Evolutionary conservation across 2,888 invertebrate genomes (phyloP).

Genomic region (Synanthedon vespiformis): DNA sequence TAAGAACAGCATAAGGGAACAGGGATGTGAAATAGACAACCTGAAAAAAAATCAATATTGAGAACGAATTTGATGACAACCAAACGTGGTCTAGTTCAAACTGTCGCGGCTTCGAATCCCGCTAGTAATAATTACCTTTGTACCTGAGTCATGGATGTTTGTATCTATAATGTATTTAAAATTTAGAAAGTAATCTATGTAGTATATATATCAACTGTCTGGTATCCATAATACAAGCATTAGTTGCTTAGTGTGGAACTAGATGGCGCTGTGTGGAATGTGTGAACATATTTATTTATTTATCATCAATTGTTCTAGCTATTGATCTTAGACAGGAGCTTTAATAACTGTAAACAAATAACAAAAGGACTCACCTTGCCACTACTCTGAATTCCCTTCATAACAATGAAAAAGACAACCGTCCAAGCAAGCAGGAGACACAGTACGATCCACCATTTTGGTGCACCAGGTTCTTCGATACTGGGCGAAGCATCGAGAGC

Average conservation of each 20-base stretch:
- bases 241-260: no score
- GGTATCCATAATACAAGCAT: no score
- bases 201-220: no score
- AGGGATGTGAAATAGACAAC: constrained; percentile 96
- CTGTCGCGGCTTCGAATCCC: no score
- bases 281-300: no score
- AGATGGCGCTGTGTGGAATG: no score
- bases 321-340: background rate
- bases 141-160: no score
- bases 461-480: constrained; percentile 85
- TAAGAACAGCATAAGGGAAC: constrained; percentile 93
- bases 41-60: constrained; percentile 51
- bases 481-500: constrained; percentile 89
- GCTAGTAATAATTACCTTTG: no score
- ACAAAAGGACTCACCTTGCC: constrained; percentile 79
- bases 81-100: no score
- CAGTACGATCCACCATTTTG: constrained; percentile 93
- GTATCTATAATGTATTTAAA: no score
- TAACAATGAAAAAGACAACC: constrained; percentile 93
- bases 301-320: background rate
- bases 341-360: background rate
- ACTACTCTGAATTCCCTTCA: constrained; percentile 96
- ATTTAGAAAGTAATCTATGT: no score
- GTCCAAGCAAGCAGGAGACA: constrained; percentile 91
- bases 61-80: background rate